Percentiles rank a stretch among this genome's conserved stretches.
phyloP scores from a whole-genome alignment of 2,888 invertebrate species.

The Epistrophella euchroma region DNA sequence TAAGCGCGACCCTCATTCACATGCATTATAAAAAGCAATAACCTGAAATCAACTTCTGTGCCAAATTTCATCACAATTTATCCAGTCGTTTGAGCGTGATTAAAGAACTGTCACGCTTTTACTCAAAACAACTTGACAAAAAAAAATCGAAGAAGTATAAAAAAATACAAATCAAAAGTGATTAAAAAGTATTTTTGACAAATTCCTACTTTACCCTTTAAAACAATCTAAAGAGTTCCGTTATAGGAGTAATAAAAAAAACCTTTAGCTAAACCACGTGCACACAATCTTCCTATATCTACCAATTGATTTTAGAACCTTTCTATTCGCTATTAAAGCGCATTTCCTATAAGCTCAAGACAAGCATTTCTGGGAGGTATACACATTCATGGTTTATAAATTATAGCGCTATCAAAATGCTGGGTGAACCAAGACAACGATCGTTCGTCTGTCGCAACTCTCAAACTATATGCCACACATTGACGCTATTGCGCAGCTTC shows the following conservation, averaged over 20 bases:
- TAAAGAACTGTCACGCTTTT: no score
- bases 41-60: no score
- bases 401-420: slow-evolving; percentile 74
- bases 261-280: slow-evolving; percentile 13
- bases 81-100: no score
- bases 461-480: slow-evolving; percentile 30
- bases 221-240: background rate
- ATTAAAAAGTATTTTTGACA: no score
- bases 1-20: no score
- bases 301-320: slow-evolving; percentile 33
- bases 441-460: slow-evolving; percentile 24
- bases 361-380: slow-evolving; percentile 71
- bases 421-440: slow-evolving; percentile 54
- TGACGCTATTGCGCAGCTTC: slow-evolving; percentile 7
- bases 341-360: slow-evolving; percentile 27
- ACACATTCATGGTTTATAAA: slow-evolving; percentile 75
- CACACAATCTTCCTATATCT: slow-evolving; percentile 10
- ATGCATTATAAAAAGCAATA: no score
- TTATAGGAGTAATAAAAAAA: background rate
- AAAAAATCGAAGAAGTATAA: no score
- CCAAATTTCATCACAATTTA: no score
- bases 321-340: slow-evolving; percentile 53
- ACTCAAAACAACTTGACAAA: no score
- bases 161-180: no score
- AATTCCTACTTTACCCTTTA: background rate